Conservation (phyloP, 2,113 vertebrate genomes). For the Hyla sarda region DNA sequence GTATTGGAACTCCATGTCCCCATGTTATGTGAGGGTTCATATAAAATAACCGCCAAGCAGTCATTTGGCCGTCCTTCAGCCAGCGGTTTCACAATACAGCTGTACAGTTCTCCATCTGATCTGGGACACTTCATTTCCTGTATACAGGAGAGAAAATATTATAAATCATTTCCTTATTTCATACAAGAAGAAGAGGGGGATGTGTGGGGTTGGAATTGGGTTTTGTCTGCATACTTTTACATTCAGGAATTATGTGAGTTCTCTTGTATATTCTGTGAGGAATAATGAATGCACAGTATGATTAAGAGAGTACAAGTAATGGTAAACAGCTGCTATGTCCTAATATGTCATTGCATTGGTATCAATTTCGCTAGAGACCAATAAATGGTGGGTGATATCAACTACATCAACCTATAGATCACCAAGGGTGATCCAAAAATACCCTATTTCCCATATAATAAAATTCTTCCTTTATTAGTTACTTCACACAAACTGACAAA, state of each 20-base stretch:
- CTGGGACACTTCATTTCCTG: constrained; percentile 40
- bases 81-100: constrained; percentile 11
- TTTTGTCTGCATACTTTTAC: background rate
- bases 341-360: background rate
- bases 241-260: constrained; percentile 2
- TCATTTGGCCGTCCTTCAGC: constrained; percentile 38
- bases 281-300: background rate
- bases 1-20: constrained; percentile 37
- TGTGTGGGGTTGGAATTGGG: constrained; percentile 7
- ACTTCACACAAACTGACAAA: no score
- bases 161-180: constrained; percentile 46
- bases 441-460: no score
- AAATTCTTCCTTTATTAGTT: no score
- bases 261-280: constrained; percentile 9
- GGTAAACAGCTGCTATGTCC: background rate
- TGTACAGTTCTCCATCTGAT: constrained; percentile 21
- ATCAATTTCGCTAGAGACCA: no score
- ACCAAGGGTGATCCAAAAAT: no score
- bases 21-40: constrained; percentile 19
- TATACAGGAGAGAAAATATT: constrained; percentile 39
- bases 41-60: constrained; percentile 45
- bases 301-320: background rate
- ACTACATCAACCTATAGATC: no score
- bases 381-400: no score
- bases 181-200: background rate